Evolutionary conservation across 2,888 invertebrate genomes (phyloP).

Genomic region (Linyphia triangularis): DNA sequence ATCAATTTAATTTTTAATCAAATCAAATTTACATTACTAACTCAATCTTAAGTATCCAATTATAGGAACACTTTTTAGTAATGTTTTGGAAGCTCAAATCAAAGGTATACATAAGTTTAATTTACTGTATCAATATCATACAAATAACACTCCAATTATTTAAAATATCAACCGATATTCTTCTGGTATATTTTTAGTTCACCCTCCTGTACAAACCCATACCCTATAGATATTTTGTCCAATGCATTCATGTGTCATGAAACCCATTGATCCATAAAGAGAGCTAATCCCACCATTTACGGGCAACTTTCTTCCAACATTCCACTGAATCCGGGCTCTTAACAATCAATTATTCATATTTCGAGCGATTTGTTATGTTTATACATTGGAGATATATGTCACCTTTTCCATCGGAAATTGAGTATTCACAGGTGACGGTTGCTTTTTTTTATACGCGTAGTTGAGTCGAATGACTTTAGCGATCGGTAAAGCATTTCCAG

Average conservation of each 20-base stretch:
- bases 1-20: too few relatives aligned
- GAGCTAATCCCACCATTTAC: slow-evolving; percentile 1
- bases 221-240: slow-evolving; percentile 13
- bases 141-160: too few relatives aligned
- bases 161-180: too few relatives aligned
- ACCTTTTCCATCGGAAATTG: slow-evolving; percentile 28
- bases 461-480: slow-evolving; percentile 5
- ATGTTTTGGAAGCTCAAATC: too few relatives aligned
- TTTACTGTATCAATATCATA: too few relatives aligned
- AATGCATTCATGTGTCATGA: not conserved
- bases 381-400: slow-evolving; percentile 15
- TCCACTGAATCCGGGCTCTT: slow-evolving; percentile 7
- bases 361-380: slow-evolving; percentile 1
- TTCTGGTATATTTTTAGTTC: too few relatives aligned
- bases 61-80: too few relatives aligned
- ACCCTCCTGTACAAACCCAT: not conserved
- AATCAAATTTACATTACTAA: too few relatives aligned
- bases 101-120: too few relatives aligned
- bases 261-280: slow-evolving; percentile 10
- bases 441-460: not conserved
- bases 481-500: slow-evolving; percentile 22
- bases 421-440: slow-evolving; percentile 36
- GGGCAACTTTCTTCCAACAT: slow-evolving; percentile 38
- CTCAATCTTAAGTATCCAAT: too few relatives aligned
- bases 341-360: slow-evolving; percentile 30